Evolutionary conservation across 2,888 invertebrate genomes (phyloP), one percentile per base, ranked within the genome.

Genomic region (Micoletzkya japonica): DNA sequence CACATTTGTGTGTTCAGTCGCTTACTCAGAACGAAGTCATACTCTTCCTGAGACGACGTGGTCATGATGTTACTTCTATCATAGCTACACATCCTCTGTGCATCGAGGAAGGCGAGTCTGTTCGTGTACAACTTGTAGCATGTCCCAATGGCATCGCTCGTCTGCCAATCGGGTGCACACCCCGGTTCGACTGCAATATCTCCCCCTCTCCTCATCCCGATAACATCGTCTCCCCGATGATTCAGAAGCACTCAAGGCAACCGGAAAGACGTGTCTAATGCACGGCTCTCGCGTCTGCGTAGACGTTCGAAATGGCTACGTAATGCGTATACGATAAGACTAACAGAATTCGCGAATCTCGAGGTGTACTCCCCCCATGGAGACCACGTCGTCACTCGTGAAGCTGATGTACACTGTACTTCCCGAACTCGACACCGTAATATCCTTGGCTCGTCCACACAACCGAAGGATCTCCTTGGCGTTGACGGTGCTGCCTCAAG

Each of bases 261-360:
- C 28, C 17, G n/a, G n/a, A 39, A 26, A 37, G 28, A 39, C 54
- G 3, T 39, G 28, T 36, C 39, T 39, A 39, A 59, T 28, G 37
- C 28, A 7, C 4, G 20, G n/a, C 39, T 59, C 44, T 39, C 39
- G 34, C 58, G 44, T 34, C n/a, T n/a, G 14, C 39, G 59, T 39
- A 24, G 36, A 58, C 58, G 34, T 24, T 59, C 39, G 20, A 39
- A 39, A 7, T 10, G 7, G 50, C 20, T 20, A 50, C 32, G 32
- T 50, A 37, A 63, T 26, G 50, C 49, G 32, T 50, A 26, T 30
- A 24, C 6, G 6, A 64, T 50, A 39, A 32, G 28, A 44, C 57
- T 68, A 20, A 68, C 68, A 57, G 30, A 49, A 68, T 57, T 68
- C 57, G 28, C 32, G 24, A n/a, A 68, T n/a, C 44, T 44, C 32